Conservation (phyloP, 1,140 invertebrate genomes). For the Drosophila sturtevanti region DNA sequence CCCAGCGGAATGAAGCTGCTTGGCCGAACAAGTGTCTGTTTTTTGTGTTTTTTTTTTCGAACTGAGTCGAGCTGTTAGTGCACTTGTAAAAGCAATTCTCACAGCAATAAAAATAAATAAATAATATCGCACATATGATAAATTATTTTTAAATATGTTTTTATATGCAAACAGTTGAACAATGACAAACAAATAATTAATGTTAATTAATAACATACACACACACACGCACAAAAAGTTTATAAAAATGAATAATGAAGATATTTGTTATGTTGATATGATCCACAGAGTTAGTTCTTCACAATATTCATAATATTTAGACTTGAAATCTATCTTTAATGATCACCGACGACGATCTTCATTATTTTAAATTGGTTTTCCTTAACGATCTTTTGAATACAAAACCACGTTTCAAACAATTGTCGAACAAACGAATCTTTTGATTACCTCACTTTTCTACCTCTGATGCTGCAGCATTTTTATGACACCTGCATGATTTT, state of each 20-base stretch:
- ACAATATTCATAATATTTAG: conserved; percentile 43
- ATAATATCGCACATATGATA: conserved; percentile 11
- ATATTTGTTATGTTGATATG: background rate
- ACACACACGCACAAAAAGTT: too few species aligned
- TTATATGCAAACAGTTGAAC: background rate
- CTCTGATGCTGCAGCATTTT: conserved; percentile 33
- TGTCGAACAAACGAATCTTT: conserved; percentile 24
- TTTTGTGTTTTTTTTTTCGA: too few species aligned
- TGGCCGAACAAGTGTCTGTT: conserved; percentile 20
- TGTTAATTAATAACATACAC: conserved; percentile 47
- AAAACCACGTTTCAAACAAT: background rate
- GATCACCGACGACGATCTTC: conserved; percentile 41
- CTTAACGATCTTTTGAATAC: conserved; percentile 30
- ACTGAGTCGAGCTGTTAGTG: too few species aligned
- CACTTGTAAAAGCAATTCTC: conserved; percentile 35
- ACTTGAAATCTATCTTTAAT: conserved; percentile 33
- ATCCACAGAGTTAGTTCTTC: conserved; percentile 2
- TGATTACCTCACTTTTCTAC: conserved; percentile 37
- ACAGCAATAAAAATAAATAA: conserved; percentile 41
- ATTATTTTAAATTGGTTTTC: conserved; percentile 49
- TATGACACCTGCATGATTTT: conserved; percentile 79
- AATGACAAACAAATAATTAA: conserved; percentile 38
- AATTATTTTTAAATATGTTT: conserved; percentile 24
- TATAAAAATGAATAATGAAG: background rate
- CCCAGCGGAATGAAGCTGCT: background rate